These are phyloP conservation scores for Amphiura filiformis DNA, from an alignment of 35 echinoderm and acorn worm genomes.

Conservation along the genomic window DNA sequence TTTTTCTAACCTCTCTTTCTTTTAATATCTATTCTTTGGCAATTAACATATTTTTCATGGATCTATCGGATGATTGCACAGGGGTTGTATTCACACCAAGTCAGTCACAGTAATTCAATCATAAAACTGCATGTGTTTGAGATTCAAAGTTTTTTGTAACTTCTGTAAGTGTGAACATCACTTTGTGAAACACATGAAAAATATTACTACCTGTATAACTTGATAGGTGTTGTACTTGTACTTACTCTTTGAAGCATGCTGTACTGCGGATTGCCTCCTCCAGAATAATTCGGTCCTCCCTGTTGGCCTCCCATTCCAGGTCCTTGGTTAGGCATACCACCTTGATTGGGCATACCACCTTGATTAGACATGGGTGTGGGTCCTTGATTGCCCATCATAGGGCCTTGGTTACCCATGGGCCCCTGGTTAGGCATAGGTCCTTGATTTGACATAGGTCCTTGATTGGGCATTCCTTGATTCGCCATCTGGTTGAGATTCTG, in stretches of 20 bases:
- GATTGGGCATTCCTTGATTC: constrained; percentile 46
- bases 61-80: no score
- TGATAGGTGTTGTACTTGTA: no score
- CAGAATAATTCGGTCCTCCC: constrained; percentile 28
- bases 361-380: constrained; percentile 58
- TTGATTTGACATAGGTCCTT: constrained; percentile 41
- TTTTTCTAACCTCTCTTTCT: no score
- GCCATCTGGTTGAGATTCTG: background rate
- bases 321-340: constrained; percentile 35
- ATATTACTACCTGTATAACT: no score
- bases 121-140: no score
- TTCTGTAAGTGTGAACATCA: no score
- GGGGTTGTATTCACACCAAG: no score
- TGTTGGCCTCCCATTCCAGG: constrained; percentile 22
- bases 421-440: constrained; percentile 46
- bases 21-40: no score
- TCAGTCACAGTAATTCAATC: no score
- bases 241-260: constrained; percentile 58
- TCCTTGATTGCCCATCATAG: constrained; percentile 2
- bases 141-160: no score
- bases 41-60: no score
- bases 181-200: no score
- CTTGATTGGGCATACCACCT: constrained; percentile 48
- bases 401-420: constrained; percentile 33
- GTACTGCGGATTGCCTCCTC: constrained; percentile 28